phyloP scores from a whole-genome alignment of 2,888 invertebrate species.

The Xestia c-nigrum region DNA sequence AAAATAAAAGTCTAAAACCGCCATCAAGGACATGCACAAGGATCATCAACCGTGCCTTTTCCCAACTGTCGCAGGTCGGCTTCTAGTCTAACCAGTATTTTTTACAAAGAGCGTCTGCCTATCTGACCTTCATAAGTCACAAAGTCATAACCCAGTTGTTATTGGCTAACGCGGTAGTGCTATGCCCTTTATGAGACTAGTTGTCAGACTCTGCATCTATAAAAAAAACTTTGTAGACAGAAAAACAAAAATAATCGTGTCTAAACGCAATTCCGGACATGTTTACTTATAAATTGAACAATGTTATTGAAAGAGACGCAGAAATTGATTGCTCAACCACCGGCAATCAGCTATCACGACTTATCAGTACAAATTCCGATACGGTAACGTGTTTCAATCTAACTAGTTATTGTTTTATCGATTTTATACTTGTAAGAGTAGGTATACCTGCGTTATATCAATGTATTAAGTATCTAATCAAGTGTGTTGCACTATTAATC shows the following conservation, averaged over 20 bases:
- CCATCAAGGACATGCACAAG: neutral
- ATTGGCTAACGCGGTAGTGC: neutral
- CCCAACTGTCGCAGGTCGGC: neutral
- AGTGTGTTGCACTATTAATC: conserved; percentile 53
- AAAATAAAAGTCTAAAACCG: neutral
- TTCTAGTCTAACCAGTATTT: conserved; percentile 1
- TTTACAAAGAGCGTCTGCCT: neutral
- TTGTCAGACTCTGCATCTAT: neutral
- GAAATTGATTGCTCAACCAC: conserved; percentile 54
- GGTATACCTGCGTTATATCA: conserved; percentile 10
- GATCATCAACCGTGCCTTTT: neutral
- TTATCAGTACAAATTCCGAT: conserved; percentile 59
- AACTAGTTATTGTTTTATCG: conserved; percentile 57
- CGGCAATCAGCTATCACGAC: conserved; percentile 53
- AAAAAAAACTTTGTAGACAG: neutral
- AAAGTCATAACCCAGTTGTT: neutral
- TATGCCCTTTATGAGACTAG: neutral
- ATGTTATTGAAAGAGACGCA: conserved; percentile 37
- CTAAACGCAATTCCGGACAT: neutral
- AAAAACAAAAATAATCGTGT: conserved; percentile 9
- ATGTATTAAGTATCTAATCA: conserved; percentile 57
- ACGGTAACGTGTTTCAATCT: conserved; percentile 57
- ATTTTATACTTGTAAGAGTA: conserved; percentile 5
- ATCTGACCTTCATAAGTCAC: neutral
- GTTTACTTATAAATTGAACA: conserved; percentile 17